Evolutionary conservation across 2,113 vertebrate genomes (phyloP).

Genomic region (Notiomystis cincta): DNA sequence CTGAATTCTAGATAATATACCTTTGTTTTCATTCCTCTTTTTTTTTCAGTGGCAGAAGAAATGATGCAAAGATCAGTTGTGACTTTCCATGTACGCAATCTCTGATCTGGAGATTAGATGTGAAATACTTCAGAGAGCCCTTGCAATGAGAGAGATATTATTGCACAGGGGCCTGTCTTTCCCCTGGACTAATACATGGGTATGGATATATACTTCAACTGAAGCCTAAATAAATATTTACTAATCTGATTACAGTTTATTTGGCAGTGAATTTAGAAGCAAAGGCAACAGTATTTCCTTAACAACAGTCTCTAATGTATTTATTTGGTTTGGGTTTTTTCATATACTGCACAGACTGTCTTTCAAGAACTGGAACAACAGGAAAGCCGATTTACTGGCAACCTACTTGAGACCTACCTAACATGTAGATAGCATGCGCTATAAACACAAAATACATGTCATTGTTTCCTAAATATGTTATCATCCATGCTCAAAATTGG

Average conservation of each 20-base stretch:
- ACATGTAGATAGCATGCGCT: not conserved
- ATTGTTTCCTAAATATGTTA: not conserved
- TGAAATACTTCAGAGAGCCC: not conserved
- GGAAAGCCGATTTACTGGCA: not conserved
- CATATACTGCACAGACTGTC: not conserved
- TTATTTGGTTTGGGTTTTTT: not conserved
- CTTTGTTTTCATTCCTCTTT: not conserved
- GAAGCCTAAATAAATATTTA: slow-evolving; percentile 25
- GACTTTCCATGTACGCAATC: not conserved
- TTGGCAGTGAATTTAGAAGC: not conserved
- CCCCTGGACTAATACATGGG: not conserved
- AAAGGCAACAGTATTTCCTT: not conserved
- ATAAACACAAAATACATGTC: not conserved
- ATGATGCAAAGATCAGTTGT: not conserved
- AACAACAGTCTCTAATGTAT: not conserved
- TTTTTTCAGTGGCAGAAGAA: not conserved
- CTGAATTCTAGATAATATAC: not conserved
- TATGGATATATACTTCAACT: not conserved
- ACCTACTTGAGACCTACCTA: not conserved
- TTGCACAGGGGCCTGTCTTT: not conserved
- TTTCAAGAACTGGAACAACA: not conserved
- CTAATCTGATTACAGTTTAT: slow-evolving; percentile 3
- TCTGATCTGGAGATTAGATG: not conserved
- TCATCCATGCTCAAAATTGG: not conserved
- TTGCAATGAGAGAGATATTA: not conserved